A percentile compares a stretch with the other conserved stretches of the same genome.
phyloP scores from a whole-genome alignment of 2,113 vertebrate species.

The Hipposideros armiger region DNA sequence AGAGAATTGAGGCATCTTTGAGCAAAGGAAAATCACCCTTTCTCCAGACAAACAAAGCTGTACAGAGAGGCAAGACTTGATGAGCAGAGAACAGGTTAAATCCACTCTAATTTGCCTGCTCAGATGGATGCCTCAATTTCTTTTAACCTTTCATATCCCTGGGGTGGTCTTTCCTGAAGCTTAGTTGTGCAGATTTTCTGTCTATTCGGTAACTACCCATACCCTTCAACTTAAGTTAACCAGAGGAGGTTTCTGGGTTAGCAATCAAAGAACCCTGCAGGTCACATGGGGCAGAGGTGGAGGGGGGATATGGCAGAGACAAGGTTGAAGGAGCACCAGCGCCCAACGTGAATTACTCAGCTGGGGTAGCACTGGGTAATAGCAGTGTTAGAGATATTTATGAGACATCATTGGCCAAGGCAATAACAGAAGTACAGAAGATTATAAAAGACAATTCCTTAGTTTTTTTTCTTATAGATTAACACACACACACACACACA shows the following conservation, averaged over 20 bases:
- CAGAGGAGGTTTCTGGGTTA: neutral
- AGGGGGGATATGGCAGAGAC: neutral
- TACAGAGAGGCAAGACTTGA: neutral
- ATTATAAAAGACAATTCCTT: neutral
- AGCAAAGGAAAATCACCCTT: constrained; percentile 32
- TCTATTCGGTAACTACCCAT: neutral
- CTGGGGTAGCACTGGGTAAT: neutral
- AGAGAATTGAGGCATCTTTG: neutral
- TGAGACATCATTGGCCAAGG: neutral
- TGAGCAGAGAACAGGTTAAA: neutral
- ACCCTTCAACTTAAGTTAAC: neutral
- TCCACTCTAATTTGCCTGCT: neutral
- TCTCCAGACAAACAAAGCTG: neutral
- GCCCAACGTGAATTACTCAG: neutral
- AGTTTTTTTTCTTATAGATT: neutral
- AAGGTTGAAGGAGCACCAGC: neutral
- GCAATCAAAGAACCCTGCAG: neutral
- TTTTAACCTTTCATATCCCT: neutral
- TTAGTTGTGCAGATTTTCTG: neutral
- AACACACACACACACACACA: neutral
- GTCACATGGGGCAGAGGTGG: neutral
- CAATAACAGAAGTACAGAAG: neutral
- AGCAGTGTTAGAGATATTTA: neutral
- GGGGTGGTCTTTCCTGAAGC: neutral
- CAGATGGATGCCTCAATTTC: neutral